Evolutionary conservation across 2,113 vertebrate species (phyloP).

Genomic region (Silurus asotus): DNA sequence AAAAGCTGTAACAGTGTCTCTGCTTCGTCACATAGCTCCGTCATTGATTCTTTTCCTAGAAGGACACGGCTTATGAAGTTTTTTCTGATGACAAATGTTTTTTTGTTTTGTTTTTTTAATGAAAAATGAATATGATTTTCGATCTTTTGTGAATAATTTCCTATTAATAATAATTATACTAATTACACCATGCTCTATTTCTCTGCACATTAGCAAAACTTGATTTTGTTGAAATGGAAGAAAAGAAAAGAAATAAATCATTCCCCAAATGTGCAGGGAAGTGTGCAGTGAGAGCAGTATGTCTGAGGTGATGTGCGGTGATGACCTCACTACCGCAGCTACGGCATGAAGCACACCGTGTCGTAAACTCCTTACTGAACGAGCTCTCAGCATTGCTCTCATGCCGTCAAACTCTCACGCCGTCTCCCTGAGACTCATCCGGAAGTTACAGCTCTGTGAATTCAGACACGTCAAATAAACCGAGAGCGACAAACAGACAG

Average conservation of each 20-base stretch:
- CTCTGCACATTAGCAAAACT: neutral
- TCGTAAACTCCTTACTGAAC: constrained; percentile 27
- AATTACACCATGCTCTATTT: neutral
- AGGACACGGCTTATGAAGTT: too few relatives aligned
- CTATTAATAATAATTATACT: neutral
- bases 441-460: constrained; percentile 35
- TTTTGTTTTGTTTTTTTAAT: neutral
- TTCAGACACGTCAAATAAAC: constrained; percentile 38
- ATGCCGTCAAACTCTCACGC: neutral
- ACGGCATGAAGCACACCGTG: neutral
- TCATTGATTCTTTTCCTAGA: too few relatives aligned
- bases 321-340: constrained; percentile 6
- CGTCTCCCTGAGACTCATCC: constrained; percentile 35
- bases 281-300: neutral
- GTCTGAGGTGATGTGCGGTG: neutral
- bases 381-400: neutral
- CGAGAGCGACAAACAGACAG: constrained; percentile 12
- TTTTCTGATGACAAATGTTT: too few relatives aligned
- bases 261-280: constrained; percentile 25
- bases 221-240: neutral
- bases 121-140: neutral
- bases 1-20: too few relatives aligned
- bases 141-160: neutral
- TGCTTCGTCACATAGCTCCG: too few relatives aligned
- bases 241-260: neutral